These are phyloP conservation scores for Garra rufa DNA, from an alignment of 2,113 vertebrate genomes.

Conservation along the genomic window DNA sequence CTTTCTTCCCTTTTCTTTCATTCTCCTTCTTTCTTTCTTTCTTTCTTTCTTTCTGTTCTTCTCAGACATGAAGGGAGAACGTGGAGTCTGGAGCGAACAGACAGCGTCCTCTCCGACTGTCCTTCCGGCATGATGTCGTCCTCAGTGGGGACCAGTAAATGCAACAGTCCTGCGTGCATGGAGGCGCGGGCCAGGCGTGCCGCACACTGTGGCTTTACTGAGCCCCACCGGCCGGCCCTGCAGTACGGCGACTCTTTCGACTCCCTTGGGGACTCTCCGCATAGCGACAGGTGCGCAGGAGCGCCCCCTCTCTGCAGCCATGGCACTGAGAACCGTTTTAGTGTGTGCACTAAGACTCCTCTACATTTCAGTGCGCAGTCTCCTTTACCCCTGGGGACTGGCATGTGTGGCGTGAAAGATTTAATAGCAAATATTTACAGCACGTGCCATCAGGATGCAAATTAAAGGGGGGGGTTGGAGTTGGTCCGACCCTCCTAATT, in stretches of 20 bases:
- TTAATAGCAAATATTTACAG: slow-evolving; percentile 61
- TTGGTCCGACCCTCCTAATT: neutral
- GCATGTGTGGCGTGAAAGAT: slow-evolving; percentile 51
- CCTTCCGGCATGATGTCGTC: slow-evolving; percentile 93
- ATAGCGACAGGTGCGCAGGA: slow-evolving; percentile 91
- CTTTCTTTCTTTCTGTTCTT: neutral
- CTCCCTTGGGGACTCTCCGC: slow-evolving; percentile 93
- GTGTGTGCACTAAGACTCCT: slow-evolving; percentile 7
- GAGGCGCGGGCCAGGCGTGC: slow-evolving; percentile 90
- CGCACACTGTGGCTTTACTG: slow-evolving; percentile 84
- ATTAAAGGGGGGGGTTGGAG: neutral
- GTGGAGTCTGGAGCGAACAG: slow-evolving; percentile 93
- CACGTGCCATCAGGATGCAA: neutral
- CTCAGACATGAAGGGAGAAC: slow-evolving; percentile 93
- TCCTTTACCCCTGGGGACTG: slow-evolving; percentile 16
- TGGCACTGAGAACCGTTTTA: slow-evolving; percentile 15
- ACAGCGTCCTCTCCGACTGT: slow-evolving; percentile 93
- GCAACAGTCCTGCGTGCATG: slow-evolving; percentile 94
- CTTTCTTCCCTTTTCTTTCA: neutral
- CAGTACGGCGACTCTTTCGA: slow-evolving; percentile 93
- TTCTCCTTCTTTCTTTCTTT: neutral
- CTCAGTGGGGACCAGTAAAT: slow-evolving; percentile 97
- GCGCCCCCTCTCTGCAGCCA: slow-evolving; percentile 22
- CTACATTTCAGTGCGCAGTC: neutral
- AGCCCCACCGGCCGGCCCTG: slow-evolving; percentile 77